phyloP scores from a whole-genome alignment of 2,113 vertebrate genomes.

The Hippocampus barbouri region DNA sequence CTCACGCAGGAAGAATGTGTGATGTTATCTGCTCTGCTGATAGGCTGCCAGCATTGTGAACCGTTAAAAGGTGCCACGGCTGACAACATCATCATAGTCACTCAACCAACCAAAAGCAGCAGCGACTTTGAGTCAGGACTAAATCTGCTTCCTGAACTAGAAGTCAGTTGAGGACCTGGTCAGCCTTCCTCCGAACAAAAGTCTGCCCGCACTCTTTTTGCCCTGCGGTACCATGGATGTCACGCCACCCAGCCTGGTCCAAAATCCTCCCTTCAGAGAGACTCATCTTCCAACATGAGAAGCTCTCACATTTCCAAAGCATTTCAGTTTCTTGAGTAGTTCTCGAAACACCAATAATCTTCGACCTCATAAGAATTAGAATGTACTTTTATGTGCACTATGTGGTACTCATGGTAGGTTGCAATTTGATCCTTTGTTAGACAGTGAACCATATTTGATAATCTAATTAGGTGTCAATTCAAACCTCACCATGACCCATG shows the following conservation, averaged over 20 bases:
- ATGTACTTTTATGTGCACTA: background rate
- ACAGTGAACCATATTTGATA: background rate
- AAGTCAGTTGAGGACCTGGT: background rate
- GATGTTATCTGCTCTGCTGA: constrained; percentile 42
- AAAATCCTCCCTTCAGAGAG: constrained; percentile 11
- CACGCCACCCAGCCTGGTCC: constrained; percentile 13
- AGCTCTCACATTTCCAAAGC: background rate
- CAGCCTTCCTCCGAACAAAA: constrained; percentile 7
- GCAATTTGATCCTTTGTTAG: background rate
- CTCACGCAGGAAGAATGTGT: constrained; percentile 44
- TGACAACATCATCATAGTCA: constrained; percentile 9
- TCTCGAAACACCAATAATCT: background rate
- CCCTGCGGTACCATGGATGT: constrained; percentile 14
- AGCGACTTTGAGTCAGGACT: background rate
- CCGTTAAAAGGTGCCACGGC: background rate
- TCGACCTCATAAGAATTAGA: background rate
- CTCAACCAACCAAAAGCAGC: constrained; percentile 14
- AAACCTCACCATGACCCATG: background rate
- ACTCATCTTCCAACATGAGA: constrained; percentile 10
- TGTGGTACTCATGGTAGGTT: background rate
- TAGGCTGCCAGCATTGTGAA: constrained; percentile 25
- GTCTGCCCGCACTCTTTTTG: constrained; percentile 1
- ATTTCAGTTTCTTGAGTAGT: background rate
- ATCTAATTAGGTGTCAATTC: background rate
- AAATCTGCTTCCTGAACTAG: background rate